Evolutionary conservation across 2,797 vertebrate species (phyloP).

Genomic region (Chaenodraco wilsoni): DNA sequence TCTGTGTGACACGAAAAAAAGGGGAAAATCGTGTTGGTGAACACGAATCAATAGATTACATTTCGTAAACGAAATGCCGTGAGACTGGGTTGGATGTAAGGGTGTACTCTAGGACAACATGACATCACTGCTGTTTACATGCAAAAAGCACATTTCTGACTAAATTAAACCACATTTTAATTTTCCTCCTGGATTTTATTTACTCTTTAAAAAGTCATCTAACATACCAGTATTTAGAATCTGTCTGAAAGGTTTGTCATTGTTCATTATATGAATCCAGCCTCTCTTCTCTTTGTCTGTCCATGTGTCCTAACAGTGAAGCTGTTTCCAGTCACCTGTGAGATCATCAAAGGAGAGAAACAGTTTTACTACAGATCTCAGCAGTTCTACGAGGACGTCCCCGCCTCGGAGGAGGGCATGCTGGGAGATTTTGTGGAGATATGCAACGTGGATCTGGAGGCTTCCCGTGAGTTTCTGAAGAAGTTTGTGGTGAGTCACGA

Average conservation of each 20-base stretch:
- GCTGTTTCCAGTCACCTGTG: constrained; percentile 93
- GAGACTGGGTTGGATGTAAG: too few relatives aligned
- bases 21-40: too few relatives aligned
- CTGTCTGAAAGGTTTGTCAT: background rate
- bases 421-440: constrained; percentile 96
- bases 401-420: constrained; percentile 95
- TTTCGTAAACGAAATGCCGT: too few relatives aligned
- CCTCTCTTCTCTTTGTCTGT: background rate
- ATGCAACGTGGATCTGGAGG: constrained; percentile 89
- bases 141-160: too few relatives aligned
- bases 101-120: too few relatives aligned
- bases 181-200: background rate
- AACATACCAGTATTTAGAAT: background rate
- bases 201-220: background rate
- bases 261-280: too few relatives aligned
- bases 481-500: constrained; percentile 91
- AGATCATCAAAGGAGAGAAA: constrained; percentile 94
- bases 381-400: constrained; percentile 92
- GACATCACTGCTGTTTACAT: too few relatives aligned
- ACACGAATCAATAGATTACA: too few relatives aligned
- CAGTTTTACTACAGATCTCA: constrained; percentile 96
- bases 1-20: too few relatives aligned
- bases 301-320: constrained; percentile 85
- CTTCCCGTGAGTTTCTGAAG: constrained; percentile 90
- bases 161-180: background rate